Conservation (phyloP, 2,113 vertebrate species). For the Arizona elegans region DNA sequence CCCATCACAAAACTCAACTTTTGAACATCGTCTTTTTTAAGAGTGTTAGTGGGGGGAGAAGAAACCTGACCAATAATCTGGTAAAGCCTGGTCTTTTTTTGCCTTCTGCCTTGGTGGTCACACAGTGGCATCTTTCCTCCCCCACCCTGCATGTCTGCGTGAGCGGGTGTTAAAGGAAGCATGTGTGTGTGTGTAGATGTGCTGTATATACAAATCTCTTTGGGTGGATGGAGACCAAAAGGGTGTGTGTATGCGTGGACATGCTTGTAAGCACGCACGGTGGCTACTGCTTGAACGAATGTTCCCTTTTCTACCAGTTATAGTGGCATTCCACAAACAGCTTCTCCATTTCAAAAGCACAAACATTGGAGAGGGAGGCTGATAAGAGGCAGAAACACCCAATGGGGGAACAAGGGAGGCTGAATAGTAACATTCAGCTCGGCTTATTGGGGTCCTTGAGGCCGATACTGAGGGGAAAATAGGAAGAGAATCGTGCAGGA, state of each 20-base stretch:
- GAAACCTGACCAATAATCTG: constrained; percentile 39
- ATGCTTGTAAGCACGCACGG: constrained; percentile 24
- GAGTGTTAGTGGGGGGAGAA: not conserved
- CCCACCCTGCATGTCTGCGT: not conserved
- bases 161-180: constrained; percentile 26
- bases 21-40: constrained; percentile 58
- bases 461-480: not conserved
- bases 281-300: not conserved
- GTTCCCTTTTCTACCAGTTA: not conserved
- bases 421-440: constrained; percentile 41
- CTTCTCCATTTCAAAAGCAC: constrained; percentile 72
- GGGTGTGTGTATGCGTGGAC: constrained; percentile 21
- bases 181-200: constrained; percentile 45
- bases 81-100: constrained; percentile 45
- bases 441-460: constrained; percentile 4
- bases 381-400: constrained; percentile 57
- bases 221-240: constrained; percentile 37
- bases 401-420: constrained; percentile 3
- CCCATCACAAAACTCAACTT: constrained; percentile 96
- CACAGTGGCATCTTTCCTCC: constrained; percentile 57
- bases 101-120: constrained; percentile 63
- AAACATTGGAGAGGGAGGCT: constrained; percentile 60
- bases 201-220: constrained; percentile 59
- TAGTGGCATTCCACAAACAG: constrained; percentile 31
- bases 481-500: not conserved